A percentile compares a stretch with the other conserved stretches of the same genome.
Conservation (phyloP, 2,797 vertebrate genomes). For the Argya squamiceps region DNA sequence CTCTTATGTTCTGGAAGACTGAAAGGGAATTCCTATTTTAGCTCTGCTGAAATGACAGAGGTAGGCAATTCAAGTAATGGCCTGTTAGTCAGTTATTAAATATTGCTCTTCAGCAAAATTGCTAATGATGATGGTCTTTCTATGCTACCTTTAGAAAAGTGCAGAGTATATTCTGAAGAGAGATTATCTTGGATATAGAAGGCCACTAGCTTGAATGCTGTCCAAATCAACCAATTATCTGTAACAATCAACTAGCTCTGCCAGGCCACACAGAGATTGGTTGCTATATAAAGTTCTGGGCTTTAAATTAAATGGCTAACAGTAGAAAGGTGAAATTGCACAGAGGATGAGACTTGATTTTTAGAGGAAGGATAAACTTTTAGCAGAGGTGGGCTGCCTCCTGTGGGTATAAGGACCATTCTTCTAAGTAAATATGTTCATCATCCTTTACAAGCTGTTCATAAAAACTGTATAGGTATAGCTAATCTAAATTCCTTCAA, state of each 20-base stretch:
- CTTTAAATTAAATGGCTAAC: conserved; percentile 37
- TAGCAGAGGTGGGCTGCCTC: not conserved
- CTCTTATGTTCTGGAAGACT: not conserved
- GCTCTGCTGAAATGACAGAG: conserved; percentile 4
- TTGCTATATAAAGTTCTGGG: conserved; percentile 10
- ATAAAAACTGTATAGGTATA: conserved; percentile 10
- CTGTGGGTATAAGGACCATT: not conserved
- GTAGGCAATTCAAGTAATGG: conserved; percentile 51
- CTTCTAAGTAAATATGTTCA: conserved; percentile 1
- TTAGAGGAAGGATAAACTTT: conserved; percentile 39
- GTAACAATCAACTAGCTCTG: conserved; percentile 33
- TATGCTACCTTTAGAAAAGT: conserved; percentile 15
- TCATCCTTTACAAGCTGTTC: not conserved
- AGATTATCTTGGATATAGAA: conserved; percentile 22
- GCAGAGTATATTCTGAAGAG: conserved; percentile 29
- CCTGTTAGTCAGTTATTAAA: conserved; percentile 37
- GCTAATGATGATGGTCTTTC: conserved; percentile 34
- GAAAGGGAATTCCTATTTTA: conserved; percentile 15
- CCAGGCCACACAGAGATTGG: conserved; percentile 19
- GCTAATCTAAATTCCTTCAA: conserved; percentile 6
- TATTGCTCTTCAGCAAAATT: conserved; percentile 53
- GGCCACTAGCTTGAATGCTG: conserved; percentile 21
- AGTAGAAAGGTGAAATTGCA: not conserved
- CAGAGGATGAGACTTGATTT: conserved; percentile 9
- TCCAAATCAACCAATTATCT: conserved; percentile 57